phyloP scores from a whole-genome alignment of 2,888 invertebrate genomes.

The Corythucha ciliata region DNA sequence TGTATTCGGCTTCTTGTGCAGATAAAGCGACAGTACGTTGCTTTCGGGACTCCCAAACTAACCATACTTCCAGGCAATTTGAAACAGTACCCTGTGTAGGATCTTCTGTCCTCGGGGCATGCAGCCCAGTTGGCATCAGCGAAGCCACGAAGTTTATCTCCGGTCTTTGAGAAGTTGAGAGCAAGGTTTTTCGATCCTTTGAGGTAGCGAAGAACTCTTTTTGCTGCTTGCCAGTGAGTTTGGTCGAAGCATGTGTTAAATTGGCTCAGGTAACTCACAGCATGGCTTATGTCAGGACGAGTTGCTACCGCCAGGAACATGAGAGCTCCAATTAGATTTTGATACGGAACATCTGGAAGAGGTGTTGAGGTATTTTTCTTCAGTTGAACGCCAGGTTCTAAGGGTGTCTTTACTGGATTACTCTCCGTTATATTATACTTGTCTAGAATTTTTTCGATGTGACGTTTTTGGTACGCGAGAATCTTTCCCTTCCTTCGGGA shows the following conservation, averaged over 20 bases:
- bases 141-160: background rate
- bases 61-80: conserved; percentile 12
- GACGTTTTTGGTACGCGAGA: background rate
- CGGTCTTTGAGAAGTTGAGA: conserved; percentile 18
- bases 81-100: conserved; percentile 22
- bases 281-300: conserved; percentile 20
- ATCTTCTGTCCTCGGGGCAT: conserved; percentile 8
- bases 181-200: conserved; percentile 12
- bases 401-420: conserved; percentile 15
- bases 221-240: conserved; percentile 24
- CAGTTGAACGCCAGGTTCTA: conserved; percentile 17
- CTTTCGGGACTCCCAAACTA: conserved; percentile 21
- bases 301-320: conserved; percentile 18
- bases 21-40: conserved; percentile 18
- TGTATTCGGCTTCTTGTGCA: conserved; percentile 19
- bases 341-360: conserved; percentile 19
- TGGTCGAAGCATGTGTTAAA: conserved; percentile 12
- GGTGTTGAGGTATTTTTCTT: too few species aligned
- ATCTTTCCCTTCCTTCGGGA: background rate
- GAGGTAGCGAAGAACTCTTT: conserved; percentile 23
- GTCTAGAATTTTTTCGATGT: conserved; percentile 13
- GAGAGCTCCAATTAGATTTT: conserved; percentile 16
- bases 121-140: conserved; percentile 21
- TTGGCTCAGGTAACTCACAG: conserved; percentile 21
- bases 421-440: conserved; percentile 21